Base-by-base conservation (phyloP, 1,140 invertebrate species). In the Dysdera silvatica region DNA sequence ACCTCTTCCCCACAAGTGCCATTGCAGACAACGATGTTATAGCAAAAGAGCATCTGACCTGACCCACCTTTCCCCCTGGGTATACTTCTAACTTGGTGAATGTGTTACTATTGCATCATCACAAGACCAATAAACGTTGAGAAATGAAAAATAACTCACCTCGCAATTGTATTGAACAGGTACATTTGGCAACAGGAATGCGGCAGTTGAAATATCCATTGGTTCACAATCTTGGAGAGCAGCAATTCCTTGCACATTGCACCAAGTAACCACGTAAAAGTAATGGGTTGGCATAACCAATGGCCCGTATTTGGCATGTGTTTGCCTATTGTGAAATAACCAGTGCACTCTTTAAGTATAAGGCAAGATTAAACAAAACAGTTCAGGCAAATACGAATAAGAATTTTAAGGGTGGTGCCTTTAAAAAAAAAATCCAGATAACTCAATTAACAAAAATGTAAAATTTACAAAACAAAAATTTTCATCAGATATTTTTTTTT, bases 121-220 rank as follows among this genome's bases (percentile, higher is more conserved):
- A 48, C 20, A 23, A 48, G 3, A 24, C 12, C 12, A n/a, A 2
- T 2, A 10, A n/a, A 10, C 41, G 6, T 54, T 18, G 1, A 57
- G 3, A 57, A 57, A 45, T 35, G 7, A 40, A 28, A 10, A 18
- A 43, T 10, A 10, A 51, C 47, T 57, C 47, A 58, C 62, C 28
- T 65, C 54, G 40, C 62, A 65, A 45, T 65, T 65, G 24, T 65
- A 20, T 26, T 29, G 6, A 24, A 29, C 57, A 18, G 62, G 62
- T 4, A 28, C 7, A 45, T 65, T 57, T 16, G 62, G 62, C 16
- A 65, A 28, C 23, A 65, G 40, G 20, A 53, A 53, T 23, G 24
- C 47, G 8, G 33, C 28, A 6, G 48, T 10, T 26, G 43, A 31
- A 20, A 65, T 29, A 23, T 58, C 48, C 29, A 55, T 32, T 40